Evolutionary conservation across 1,140 invertebrate genomes (phyloP).

Genomic region (Gonatopus flavifemur): DNA sequence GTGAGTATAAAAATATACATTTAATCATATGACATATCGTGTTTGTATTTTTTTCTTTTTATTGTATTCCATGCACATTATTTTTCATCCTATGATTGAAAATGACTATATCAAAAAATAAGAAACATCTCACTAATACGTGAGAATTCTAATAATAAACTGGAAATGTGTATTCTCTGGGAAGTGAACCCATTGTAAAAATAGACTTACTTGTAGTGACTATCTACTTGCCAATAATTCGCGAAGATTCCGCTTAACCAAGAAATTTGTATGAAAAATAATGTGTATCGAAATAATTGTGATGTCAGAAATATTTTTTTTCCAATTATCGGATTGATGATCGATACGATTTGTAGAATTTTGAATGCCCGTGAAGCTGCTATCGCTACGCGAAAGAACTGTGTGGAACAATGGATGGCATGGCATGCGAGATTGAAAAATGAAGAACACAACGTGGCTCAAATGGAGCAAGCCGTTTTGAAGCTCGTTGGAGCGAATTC

Average conservation of each 20-base stretch:
- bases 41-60: background rate
- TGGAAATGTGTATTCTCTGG: constrained; percentile 41
- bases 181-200: constrained; percentile 46
- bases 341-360: constrained; percentile 34
- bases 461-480: constrained; percentile 53
- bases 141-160: constrained; percentile 48
- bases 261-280: constrained; percentile 4
- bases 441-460: constrained; percentile 50
- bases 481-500: constrained; percentile 51
- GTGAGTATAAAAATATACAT: constrained; percentile 36
- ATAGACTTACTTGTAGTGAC: constrained; percentile 42
- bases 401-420: constrained; percentile 55
- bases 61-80: constrained; percentile 1
- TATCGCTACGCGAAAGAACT: constrained; percentile 50
- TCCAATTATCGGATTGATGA: background rate
- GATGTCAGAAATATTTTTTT: background rate
- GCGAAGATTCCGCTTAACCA: constrained; percentile 5
- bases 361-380: constrained; percentile 52
- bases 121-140: constrained; percentile 13
- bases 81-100: background rate
- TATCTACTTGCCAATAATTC: constrained; percentile 29
- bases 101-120: constrained; percentile 1
- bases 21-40: background rate
- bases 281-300: background rate
- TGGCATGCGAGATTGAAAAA: constrained; percentile 52